phyloP scores from a whole-genome alignment of 1,140 invertebrate genomes.

The Cyrtorhinus lividipennis region DNA sequence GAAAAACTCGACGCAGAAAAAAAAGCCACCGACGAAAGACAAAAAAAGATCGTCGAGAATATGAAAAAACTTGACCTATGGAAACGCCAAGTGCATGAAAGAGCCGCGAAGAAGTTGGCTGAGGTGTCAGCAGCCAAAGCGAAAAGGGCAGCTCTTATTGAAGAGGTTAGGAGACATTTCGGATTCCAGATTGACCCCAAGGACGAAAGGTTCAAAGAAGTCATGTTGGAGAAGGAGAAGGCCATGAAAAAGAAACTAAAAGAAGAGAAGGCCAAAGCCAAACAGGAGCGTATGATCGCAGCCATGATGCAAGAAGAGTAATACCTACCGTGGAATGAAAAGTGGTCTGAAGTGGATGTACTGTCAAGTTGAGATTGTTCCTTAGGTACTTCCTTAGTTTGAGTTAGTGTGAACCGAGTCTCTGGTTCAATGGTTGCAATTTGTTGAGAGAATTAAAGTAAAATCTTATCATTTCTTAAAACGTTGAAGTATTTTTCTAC shows the following conservation, averaged over 20 bases:
- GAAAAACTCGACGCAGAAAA: slow-evolving; percentile 26
- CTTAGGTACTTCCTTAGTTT: no score
- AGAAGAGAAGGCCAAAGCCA: slow-evolving; percentile 45
- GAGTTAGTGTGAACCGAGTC: no score
- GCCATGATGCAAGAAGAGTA: neutral
- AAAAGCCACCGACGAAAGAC: slow-evolving; percentile 29
- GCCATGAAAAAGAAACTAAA: slow-evolving; percentile 66
- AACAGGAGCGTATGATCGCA: slow-evolving; percentile 23
- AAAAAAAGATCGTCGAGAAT: slow-evolving; percentile 42
- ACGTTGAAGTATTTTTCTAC: no score
- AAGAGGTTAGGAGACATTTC: slow-evolving; percentile 74
- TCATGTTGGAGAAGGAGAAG: slow-evolving; percentile 64
- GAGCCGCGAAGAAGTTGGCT: slow-evolving; percentile 44
- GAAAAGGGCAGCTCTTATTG: slow-evolving; percentile 54
- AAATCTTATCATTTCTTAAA: no score
- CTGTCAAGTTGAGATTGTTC: no score
- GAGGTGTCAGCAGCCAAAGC: slow-evolving; percentile 44
- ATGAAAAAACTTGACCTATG: slow-evolving; percentile 46
- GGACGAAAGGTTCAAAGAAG: slow-evolving; percentile 70
- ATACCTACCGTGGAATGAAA: no score
- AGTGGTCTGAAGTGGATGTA: no score
- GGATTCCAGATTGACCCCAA: slow-evolving; percentile 66
- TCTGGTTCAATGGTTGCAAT: no score
- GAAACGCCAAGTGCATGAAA: slow-evolving; percentile 45
- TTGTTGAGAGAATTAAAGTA: no score